Conservation (phyloP, 2,888 invertebrate species). For the Phymatocera aterrima region DNA sequence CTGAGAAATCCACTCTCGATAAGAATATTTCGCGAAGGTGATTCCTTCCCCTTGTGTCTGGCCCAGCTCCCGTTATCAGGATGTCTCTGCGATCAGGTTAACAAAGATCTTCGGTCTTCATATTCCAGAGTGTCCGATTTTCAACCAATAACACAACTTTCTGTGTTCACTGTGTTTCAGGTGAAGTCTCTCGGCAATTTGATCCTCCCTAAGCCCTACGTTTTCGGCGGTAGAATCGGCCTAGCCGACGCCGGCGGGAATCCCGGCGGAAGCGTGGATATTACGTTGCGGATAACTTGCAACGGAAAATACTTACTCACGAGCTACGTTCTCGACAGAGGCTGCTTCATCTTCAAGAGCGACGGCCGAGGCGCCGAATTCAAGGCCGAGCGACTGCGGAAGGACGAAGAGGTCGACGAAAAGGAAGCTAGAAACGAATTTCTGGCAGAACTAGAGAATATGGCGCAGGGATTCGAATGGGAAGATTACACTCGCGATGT, state of each 20-base stretch:
- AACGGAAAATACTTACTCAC: slow-evolving; percentile 53
- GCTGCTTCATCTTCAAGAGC: slow-evolving; percentile 53
- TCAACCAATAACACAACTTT: neutral
- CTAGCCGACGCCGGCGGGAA: slow-evolving; percentile 56
- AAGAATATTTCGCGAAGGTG: slow-evolving; percentile 54
- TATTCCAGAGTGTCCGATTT: neutral
- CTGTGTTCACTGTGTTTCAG: neutral
- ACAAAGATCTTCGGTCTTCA: neutral
- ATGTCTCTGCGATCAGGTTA: slow-evolving; percentile 59
- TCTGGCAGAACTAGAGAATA: neutral
- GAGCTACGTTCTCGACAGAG: slow-evolving; percentile 48
- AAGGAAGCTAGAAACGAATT: neutral
- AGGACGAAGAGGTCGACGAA: neutral
- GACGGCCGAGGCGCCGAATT: slow-evolving; percentile 49
- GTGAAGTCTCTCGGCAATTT: neutral
- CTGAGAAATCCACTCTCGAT: slow-evolving; percentile 52
- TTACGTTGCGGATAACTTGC: slow-evolving; percentile 49
- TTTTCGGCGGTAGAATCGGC: slow-evolving; percentile 55
- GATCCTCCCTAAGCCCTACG: slow-evolving; percentile 44
- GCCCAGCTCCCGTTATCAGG: slow-evolving; percentile 52
- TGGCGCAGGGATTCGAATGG: neutral
- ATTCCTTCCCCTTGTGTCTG: slow-evolving; percentile 57
- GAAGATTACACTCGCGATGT: slow-evolving; percentile 50
- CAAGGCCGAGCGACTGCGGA: neutral
- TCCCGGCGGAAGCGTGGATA: slow-evolving; percentile 53